Percentiles rank a stretch among this genome's conserved stretches.
These are phyloP conservation scores for Dufourea novaeangliae DNA, from an alignment of 1,140 invertebrate species.

Conservation along the genomic window DNA sequence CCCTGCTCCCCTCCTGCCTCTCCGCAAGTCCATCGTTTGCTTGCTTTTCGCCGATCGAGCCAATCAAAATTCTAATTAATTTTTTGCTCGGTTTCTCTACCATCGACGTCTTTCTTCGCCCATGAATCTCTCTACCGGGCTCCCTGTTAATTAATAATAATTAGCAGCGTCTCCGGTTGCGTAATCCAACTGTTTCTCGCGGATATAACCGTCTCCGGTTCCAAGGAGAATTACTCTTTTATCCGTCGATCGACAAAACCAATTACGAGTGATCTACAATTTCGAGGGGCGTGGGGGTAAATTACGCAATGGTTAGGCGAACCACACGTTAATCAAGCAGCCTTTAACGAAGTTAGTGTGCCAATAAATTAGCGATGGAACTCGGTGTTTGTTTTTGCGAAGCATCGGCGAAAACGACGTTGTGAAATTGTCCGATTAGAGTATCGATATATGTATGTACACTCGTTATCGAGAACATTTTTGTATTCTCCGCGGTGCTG, in stretches of 20 bases:
- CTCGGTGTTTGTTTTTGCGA: conserved; percentile 11
- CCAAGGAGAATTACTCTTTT: conserved; percentile 9
- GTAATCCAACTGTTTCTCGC: background rate
- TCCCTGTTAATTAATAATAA: conserved; percentile 26
- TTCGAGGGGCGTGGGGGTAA: background rate
- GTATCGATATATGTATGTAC: too few relatives aligned
- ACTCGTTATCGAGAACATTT: background rate
- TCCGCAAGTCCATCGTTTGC: too few relatives aligned
- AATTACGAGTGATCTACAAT: conserved; percentile 18
- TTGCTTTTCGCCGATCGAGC: background rate
- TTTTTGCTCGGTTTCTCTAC: background rate
- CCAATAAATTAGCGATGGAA: background rate
- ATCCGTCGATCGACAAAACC: background rate
- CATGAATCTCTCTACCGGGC: background rate
- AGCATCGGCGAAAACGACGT: background rate
- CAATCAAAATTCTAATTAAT: conserved; percentile 36
- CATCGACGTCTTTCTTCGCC: background rate
- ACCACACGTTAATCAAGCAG: background rate
- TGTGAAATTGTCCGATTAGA: background rate
- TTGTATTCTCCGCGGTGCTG: background rate
- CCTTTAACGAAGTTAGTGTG: background rate
- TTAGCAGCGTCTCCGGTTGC: background rate
- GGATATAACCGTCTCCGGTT: background rate
- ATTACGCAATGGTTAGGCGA: conserved; percentile 1
- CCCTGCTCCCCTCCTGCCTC: too few relatives aligned